Base-by-base conservation (phyloP, 2,797 vertebrate species). In the Betta splendens region DNA sequence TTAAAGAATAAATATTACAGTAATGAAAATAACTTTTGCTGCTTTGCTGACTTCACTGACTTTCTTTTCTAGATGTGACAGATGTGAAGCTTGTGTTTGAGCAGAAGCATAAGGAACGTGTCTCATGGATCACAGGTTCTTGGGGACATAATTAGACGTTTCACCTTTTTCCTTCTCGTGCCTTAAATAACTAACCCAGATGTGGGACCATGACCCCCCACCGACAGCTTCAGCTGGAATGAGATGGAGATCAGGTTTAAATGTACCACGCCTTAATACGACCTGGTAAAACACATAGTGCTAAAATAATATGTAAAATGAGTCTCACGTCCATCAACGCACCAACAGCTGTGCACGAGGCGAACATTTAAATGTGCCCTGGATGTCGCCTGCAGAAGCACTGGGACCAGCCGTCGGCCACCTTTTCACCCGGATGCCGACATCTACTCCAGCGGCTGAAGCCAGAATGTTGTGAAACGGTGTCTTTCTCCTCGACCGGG, bases 381-480 rank as follows among this genome's bases (percentile, higher is more conserved):
- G n/a, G n/a, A n/a, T n/a, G n/a, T n/a, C n/a, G n/a, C n/a, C n/a
- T n/a, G n/a, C n/a, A n/a, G n/a, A n/a, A n/a, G n/a, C n/a, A n/a
- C n/a, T n/a, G n/a, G n/a, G n/a, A n/a, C n/a, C n/a, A n/a, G n/a
- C n/a, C n/a, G n/a, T n/a, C n/a, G n/a, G n/a, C n/a, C n/a, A n/a
- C n/a, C n/a, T n/a, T n/a, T n/a, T n/a, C 51, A 38, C 8, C 25
- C 38, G 64, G 63, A 77, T 2, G 2, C 38, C 40, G 50, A 44
- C 35, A 52, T 66, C 48, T n/a, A 53, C 39, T 26, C 43, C 22
- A 33, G 47, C 17, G 44, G 9, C 9, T 64, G 57, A 56, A 66
- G 80, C 69, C 28, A 23, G 43, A 43, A 6, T 4, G 15, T 78
- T 75, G 44, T 26, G 67, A 79, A 84, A 82, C 26, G 2, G 58